Base-by-base conservation (phyloP, 2,113 vertebrate genomes). In the Vanacampus margaritifer region DNA sequence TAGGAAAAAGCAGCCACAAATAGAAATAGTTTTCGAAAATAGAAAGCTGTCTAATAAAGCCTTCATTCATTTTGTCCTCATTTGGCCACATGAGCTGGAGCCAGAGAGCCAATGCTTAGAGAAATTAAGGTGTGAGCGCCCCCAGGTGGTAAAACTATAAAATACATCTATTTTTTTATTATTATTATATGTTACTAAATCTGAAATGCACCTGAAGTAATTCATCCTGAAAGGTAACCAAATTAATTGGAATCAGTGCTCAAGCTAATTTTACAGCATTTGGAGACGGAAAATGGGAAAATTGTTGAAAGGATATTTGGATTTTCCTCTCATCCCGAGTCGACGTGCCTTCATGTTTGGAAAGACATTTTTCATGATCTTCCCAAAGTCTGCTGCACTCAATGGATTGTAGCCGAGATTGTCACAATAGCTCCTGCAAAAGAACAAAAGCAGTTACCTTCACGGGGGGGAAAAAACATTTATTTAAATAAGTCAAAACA, bases 341-440 rank as follows among this genome's bases (percentile, higher is more conserved):
- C 97, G 95, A 76, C 97, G 97, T 61, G 97, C 97, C 92, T 99
- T 99, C 97, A 98, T 98, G 88, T 98, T 99, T 48, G 97, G 97
- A 94, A 99, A 98, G 80, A 99, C 96, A 56, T 98, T 99, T 90
- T 98, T 99, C 97, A 99, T 99, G 78, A 99, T 98, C 92, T 99
- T 99, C 76, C 97, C 97, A 82, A 99, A 99, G 90, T 99, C 97
- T 89, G 97, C 97, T 87, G 97, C 97, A 90, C 97, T 99, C 91
- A 99, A 92, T 77, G 96, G 95, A 88, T 98, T 96, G 90, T 99
- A 98, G 89, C 95, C 95, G 65, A 99, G 97, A 98, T 98, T 99
- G 95, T 98, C 97, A 92, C 97, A 99, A 91, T 98, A 98, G 92
- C 96, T 98, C 94, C 97, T 99, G 89, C 26, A 93, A 54, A 19